Base-by-base conservation (phyloP, 2,888 invertebrate genomes). In the Diarsia brunnea region DNA sequence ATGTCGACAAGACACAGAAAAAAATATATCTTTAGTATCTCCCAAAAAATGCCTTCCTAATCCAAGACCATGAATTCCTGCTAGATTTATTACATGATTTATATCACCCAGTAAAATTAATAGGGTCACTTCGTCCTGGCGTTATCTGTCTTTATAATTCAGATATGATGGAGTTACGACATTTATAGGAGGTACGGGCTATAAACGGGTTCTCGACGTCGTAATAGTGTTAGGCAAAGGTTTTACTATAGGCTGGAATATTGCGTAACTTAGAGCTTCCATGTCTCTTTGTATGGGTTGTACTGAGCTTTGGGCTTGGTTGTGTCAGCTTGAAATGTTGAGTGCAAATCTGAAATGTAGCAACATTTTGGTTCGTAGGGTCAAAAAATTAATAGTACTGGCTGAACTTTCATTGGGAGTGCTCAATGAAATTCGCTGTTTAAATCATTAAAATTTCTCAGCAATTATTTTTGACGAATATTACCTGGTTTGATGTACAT, bases 101-200 rank as follows among this genome's bases (percentile, higher is more conserved):
- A 73, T 72, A 75, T 74, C 79, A 76, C 43, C 64, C 65, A 83
- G 63, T 74, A 64, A 78, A 82, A 79, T 85, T 85, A 79, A 79
- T 74, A 71, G 76, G 78, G 70, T 80, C 75, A 78, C 70, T 81
- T 71, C 27, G 55, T 64, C 49, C 14, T 78, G 73, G 65, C 72
- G 61, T 80, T 85, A 85, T 84, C 82, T 70, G 53, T 75, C 82
- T 72, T 68, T 69, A 58, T 82, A 75, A 75, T 68, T 83, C 66
- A 66, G 83, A 82, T 77, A 70, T 82, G 70, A 81, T 78, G 58
- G 69, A 85, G 66, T 68, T 69, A 75, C 55, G 75, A 79, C 75
- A 75, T 79, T 82, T 72, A 82, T 74, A 70, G 60, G 43, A 76
- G 43, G 49, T 64, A 60, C 49, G 21, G n/a, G 49, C 49, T 19